Percentiles rank a stretch among this genome's conserved stretches.
These are phyloP conservation scores for Parelbella ahira DNA, from an alignment of 2,888 invertebrate genomes.

Conservation along the genomic window DNA sequence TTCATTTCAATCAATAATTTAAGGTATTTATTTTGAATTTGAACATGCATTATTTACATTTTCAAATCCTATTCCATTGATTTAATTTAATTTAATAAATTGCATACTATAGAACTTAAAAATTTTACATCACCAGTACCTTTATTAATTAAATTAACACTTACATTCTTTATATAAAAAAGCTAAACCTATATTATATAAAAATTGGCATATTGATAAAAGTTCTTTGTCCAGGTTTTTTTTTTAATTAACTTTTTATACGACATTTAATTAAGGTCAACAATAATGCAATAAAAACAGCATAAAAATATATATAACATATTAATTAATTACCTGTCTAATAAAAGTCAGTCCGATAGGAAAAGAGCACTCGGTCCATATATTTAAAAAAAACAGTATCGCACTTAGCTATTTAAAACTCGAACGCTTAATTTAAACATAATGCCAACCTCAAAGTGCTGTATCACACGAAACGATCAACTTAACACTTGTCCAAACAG, in stretches of 20 bases:
- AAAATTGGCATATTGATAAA: too few species aligned
- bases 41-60: too few species aligned
- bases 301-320: conserved; percentile 4
- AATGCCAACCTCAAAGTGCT: conserved; percentile 68
- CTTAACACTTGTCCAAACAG: conserved; percentile 78
- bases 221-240: conserved; percentile 8
- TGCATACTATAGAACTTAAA: too few species aligned
- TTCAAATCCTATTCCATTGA: too few species aligned
- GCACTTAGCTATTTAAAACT: conserved; percentile 66
- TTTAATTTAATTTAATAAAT: too few species aligned
- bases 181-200: too few species aligned
- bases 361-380: conserved; percentile 37
- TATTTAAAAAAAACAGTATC: conserved; percentile 41
- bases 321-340: conserved; percentile 33
- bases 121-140: too few species aligned
- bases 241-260: not conserved
- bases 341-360: conserved; percentile 33
- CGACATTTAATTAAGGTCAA: too few species aligned
- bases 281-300: too few species aligned
- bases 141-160: too few species aligned
- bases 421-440: conserved; percentile 73
- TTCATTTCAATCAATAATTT: conserved; percentile 18
- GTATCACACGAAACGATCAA: conserved; percentile 78
- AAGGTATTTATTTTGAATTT: too few species aligned
- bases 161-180: too few species aligned